Evolutionary conservation across 1,140 invertebrate species (phyloP).

Genomic region (Cydia strobilella): DNA sequence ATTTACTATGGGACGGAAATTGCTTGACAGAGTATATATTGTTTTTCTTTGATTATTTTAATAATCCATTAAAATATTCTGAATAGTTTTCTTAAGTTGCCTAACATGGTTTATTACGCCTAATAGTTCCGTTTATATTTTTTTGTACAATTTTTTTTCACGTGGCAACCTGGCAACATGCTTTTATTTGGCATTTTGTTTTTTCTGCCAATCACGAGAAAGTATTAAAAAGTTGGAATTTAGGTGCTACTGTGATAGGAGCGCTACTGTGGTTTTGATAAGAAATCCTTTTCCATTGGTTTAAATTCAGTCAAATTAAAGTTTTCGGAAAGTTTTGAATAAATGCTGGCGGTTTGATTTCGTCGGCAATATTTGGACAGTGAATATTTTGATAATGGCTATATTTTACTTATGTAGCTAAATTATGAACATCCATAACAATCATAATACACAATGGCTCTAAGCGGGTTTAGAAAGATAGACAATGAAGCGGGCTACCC

Average conservation of each 20-base stretch:
- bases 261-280: not conserved
- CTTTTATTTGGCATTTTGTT: not conserved
- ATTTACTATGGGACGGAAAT: no score
- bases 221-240: not conserved
- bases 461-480: conserved; percentile 67
- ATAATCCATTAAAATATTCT: no score
- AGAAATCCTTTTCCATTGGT: not conserved
- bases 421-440: not conserved
- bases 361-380: conserved; percentile 27
- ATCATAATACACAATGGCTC: conserved; percentile 43
- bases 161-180: not conserved
- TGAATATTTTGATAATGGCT: not conserved
- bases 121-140: not conserved
- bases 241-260: conserved; percentile 6
- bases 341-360: conserved; percentile 30
- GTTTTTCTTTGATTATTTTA: no score
- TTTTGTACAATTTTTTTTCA: no score
- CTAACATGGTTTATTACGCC: no score
- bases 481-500: conserved; percentile 82
- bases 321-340: conserved; percentile 28
- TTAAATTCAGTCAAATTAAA: conserved; percentile 8
- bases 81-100: no score
- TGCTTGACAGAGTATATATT: no score
- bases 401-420: not conserved
- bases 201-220: conserved; percentile 18